Base-by-base conservation (phyloP, 2,113 vertebrate species). In the Phalacrocorax pelagicus region DNA sequence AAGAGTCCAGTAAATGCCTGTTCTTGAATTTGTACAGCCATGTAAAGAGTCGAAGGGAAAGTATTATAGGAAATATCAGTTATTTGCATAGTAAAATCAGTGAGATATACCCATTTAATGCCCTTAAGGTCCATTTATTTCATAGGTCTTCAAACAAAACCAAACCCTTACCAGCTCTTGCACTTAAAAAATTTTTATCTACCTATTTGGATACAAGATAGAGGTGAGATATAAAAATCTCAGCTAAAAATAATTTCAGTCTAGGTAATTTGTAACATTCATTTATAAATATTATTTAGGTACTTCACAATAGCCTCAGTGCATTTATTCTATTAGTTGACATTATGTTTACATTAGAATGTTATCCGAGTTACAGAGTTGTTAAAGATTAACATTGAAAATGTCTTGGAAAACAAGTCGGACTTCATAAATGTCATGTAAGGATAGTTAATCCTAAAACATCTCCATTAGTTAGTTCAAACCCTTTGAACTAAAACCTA, bases 331-430 rank as follows among this genome's bases (percentile, higher is more conserved):
- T 40, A 18, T 30, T 81, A 10, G 21, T 23, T 66, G 81, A 61
- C 16, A 81, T 66, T 36, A 58, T 6, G 5, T 91, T 92, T 78
- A 49, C 42, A 5, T 74, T 58, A 70, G 24, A 74, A 13, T 91
- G 69, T 87, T 69, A 58, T 55, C 73, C 0, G 0, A 87, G 57
- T 82, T 82, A 79, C 21, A 73, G 44, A 40, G 27, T 20, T 91
- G 89, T 95, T 96, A 96, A 94, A 96, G 65, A 92, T 96, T 95
- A 97, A 94, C 87, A 54, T 17, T 40, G 84, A 87, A 94, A 95
- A 65, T 71, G 29, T 81, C 81, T 90, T 71, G 57, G 78, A 89
- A 95, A 96, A 74, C 65, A 94, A 96, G 81, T 57, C 61, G 89
- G 69, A 52, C 81, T 81, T 95, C 44, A 81, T 55, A 71, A 78